A percentile compares a stretch with the other conserved stretches of the same genome.
phyloP scores from a whole-genome alignment of 2,888 invertebrate genomes.

The Drosophila parthenogenetica region DNA sequence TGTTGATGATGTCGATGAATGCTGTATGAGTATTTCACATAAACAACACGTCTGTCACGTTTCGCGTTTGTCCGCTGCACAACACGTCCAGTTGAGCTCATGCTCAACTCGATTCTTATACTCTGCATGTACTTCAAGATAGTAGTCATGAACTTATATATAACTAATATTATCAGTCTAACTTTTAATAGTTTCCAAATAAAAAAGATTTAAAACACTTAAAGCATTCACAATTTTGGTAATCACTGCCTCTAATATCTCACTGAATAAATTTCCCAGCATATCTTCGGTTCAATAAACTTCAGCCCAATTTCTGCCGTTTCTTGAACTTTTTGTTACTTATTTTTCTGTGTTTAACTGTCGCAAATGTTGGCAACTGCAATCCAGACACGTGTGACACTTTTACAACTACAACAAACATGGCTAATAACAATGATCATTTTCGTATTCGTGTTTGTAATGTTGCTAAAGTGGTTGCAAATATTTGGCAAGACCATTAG shows the following conservation, averaged over 20 bases:
- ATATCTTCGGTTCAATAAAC: neutral
- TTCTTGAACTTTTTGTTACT: slow-evolving; percentile 14
- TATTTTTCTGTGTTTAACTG: slow-evolving; percentile 41
- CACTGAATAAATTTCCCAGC: too few species aligned
- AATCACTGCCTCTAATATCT: too few species aligned
- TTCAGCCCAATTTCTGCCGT: accelerated
- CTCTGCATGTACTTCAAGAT: neutral
- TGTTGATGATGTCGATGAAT: slow-evolving; percentile 37
- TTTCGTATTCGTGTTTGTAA: slow-evolving; percentile 35
- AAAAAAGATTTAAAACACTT: too few species aligned
- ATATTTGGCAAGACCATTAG: slow-evolving; percentile 70
- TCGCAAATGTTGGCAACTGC: slow-evolving; percentile 52
- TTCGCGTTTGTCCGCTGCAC: slow-evolving; percentile 46
- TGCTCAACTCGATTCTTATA: slow-evolving; percentile 1
- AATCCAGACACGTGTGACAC: slow-evolving; percentile 70
- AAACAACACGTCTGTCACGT: slow-evolving; percentile 79
- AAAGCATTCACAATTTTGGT: too few species aligned
- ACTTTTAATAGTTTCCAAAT: too few species aligned
- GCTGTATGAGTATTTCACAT: slow-evolving; percentile 37
- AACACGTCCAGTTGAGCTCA: slow-evolving; percentile 17
- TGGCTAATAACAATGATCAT: slow-evolving; percentile 70
- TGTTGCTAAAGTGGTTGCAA: slow-evolving; percentile 59
- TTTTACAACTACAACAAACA: slow-evolving; percentile 74
- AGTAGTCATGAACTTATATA: too few species aligned
- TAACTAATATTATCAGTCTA: too few species aligned